Evolutionary conservation across 2,113 vertebrate genomes (phyloP), one percentile per base, ranked within the genome.

Genomic region (Ondatra zibethicus): DNA sequence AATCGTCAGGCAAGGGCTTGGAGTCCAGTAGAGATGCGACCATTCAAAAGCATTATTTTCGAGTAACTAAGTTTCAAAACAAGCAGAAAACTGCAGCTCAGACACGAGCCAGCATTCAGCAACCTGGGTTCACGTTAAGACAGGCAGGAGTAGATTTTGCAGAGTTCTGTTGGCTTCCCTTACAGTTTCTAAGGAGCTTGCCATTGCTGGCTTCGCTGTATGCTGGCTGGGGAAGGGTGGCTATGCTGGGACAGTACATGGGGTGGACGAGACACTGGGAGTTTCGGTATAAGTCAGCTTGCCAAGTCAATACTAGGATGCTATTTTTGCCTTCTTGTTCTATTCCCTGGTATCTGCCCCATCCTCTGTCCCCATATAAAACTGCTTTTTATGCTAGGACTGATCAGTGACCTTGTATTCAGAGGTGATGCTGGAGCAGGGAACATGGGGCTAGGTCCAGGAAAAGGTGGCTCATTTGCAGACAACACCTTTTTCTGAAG

Each of bases 71-170:
- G 55, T 86, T 91, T 93, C 78, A 61, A 80, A 94, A 88, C 36
- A 61, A 90, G 78, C 42, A 94, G 96, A 84, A 97, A 96, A 93
- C 92, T 68, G 88, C 92, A 96, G 75, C 70, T 93, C 39, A 91
- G 92, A 80, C 0, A 0, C 31, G 27, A 85, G 55, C 61, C 0
- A 7, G 10, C 66, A 13, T 50, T 92, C 66, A 85, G 65, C 39
- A 85, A 39, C 65, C 45, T 47, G 76, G 14, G 70, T 75, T 88
- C 58, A 45, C 14, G 23, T 10, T 27, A 75, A 88, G 42, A 65
- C 33, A 65, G 58, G 70, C 12, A 86, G 87, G 85, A 81, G 33
- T 2, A 82, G 85, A 42, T 27, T 80, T 77, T 81, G 50, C 70
- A 85, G 58, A 66, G 31, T 61, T 39, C 50, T 61, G 1, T 23